phyloP scores from a whole-genome alignment of 1,140 invertebrate genomes.

The Ips nitidus region DNA sequence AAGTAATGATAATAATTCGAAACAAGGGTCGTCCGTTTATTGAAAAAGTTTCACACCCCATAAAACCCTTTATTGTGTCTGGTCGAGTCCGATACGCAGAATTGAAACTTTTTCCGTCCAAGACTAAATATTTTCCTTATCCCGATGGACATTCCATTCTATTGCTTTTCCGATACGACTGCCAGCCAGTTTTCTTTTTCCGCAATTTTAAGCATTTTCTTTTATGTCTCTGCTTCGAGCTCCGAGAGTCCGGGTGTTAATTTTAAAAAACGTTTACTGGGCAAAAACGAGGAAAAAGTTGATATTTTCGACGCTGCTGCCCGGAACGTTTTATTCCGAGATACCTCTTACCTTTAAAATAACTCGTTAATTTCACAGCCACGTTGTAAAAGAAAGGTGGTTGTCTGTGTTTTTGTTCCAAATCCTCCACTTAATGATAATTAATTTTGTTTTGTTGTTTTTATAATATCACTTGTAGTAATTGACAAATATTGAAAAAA shows the following conservation, averaged over 20 bases:
- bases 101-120: conserved; percentile 42
- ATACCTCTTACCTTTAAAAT: too few species aligned
- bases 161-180: conserved; percentile 41
- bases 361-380: too few species aligned
- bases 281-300: too few species aligned
- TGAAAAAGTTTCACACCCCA: conserved; percentile 45
- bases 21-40: conserved; percentile 25
- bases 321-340: too few species aligned
- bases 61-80: conserved; percentile 44
- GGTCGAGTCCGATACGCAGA: conserved; percentile 40
- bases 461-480: too few species aligned
- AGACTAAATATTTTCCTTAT: conserved; percentile 47
- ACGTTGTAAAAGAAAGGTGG: too few species aligned
- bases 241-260: neutral
- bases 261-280: neutral
- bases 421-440: too few species aligned
- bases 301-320: too few species aligned
- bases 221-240: neutral
- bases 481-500: too few species aligned
- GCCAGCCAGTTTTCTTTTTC: neutral
- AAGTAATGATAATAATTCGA: conserved; percentile 13
- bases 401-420: too few species aligned
- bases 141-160: conserved; percentile 44
- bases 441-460: too few species aligned
- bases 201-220: neutral